Base-by-base conservation (phyloP, 2,113 vertebrate species). In the Cyprinodon brontotheroides region DNA sequence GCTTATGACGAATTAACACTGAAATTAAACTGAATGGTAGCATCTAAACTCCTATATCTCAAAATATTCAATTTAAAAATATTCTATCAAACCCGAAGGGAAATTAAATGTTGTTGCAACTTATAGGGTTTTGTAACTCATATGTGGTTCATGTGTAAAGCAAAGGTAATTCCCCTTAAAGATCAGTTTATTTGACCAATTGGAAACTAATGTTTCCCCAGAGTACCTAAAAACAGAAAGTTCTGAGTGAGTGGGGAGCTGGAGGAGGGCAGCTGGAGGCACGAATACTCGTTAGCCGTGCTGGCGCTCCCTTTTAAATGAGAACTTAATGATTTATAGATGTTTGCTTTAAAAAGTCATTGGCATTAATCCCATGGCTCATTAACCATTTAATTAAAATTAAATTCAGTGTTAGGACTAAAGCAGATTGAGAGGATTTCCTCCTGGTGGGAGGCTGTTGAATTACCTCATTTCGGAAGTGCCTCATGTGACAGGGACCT, bases 301-400 rank as follows among this genome's bases (percentile, higher is more conserved):
- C 85, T 90, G 53, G 78, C 84, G 76, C 88, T 82, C 86, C 82
- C 72, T 90, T 90, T 93, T 87, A 93, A 94, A 94, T 88, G 89
- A 85, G 85, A 73, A 84, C 87, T 91, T 94, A 93, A 94, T 95
- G 93, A 95, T 94, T 94, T 94, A 94, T 95, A 93, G 94, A 92
- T 94, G 93, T 95, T 95, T 95, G 92, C 93, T 94, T 95, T 94
- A 94, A 95, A 94, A 94, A 94, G 93, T 92, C 92, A 94, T 93
- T 93, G 93, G 93, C 94, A 95, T 95, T 95, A 95, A 95, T 95
- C 92, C 92, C 93, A 94, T 93, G 94, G 94, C 93, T 94, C 94
- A 95, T 95, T 95, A 94, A 94, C 93, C 89, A 92, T 95, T 95
- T 95, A 94, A 95, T 95, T 94, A 94, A 94, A 95, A 95, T 94